Base-by-base conservation (phyloP, 1,140 invertebrate species). In the Tribolium castaneum region DNA sequence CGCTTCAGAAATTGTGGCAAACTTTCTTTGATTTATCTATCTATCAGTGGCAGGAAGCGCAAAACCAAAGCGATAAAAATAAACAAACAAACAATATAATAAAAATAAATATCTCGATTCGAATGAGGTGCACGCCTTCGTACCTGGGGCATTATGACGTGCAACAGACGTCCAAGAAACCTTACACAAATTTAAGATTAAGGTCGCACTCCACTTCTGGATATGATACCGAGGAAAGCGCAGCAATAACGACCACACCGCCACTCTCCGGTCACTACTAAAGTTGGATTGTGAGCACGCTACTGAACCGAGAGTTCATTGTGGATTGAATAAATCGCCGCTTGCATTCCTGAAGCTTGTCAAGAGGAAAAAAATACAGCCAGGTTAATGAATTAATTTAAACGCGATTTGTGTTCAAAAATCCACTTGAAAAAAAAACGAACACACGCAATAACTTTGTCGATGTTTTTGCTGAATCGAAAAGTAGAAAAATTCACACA, bases 211-310 rank as follows among this genome's bases (percentile, higher is more conserved):
- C 10, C 12, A 14, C 59, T 66, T 34, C 59, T 12, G 59, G 59
- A 39, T 30, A 22, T 66, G 19, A n/a, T 30, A 30, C 16, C 16
- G 25, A 62, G 56, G 56, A 62, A 66, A 66, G 25, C 54, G 54
- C 54, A 59, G 19, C 25, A 5, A 30, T 59, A 35, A 39, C 59
- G 25, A 66, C 59, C 59, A 66, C 59, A 35, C 22, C 25, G 30
- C 59, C 30, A 66, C 59, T 66, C 56, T 62, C 56, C 52, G 56
- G 56, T 62, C 56, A 66, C 59, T 66, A 66, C 56, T 62, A 62
- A 62, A 62, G 56, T 62, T 62, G 56, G 56, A 62, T 62, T 62
- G 56, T 25, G 25, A 30, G 59, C 59, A 66, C 59, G 59, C 59
- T 66, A 66, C 54, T 59, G 30, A 66, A 66, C 22, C 30, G 56